These are phyloP conservation scores for Gryon sp. DNA, from an alignment of 1,140 invertebrate species.

Conservation along the genomic window DNA sequence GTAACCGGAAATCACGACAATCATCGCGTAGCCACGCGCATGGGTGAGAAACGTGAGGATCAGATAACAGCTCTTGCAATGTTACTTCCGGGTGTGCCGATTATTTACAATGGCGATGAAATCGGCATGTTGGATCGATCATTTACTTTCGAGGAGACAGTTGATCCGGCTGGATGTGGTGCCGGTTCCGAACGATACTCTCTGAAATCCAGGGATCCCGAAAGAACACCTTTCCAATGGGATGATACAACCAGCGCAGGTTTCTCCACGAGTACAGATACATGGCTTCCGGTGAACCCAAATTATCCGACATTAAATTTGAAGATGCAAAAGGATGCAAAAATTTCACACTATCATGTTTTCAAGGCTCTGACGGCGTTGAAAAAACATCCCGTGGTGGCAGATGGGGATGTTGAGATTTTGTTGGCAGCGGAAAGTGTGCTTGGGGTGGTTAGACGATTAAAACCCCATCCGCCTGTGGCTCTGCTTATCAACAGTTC, in stretches of 20 bases:
- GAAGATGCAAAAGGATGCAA: slow-evolving; percentile 68
- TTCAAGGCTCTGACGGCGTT: slow-evolving; percentile 78
- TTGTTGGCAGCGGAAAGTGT: slow-evolving; percentile 74
- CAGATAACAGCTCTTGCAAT: slow-evolving; percentile 82
- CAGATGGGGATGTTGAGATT: slow-evolving; percentile 64
- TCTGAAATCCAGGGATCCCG: slow-evolving; percentile 79
- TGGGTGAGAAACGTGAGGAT: slow-evolving; percentile 83
- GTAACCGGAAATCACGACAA: slow-evolving; percentile 86
- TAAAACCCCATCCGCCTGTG: slow-evolving; percentile 27
- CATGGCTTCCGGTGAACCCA: slow-evolving; percentile 82
- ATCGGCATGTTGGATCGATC: slow-evolving; percentile 84
- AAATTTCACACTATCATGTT: slow-evolving; percentile 79
- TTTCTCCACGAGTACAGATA: slow-evolving; percentile 76
- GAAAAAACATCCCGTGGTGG: slow-evolving; percentile 73
- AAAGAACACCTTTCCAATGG: slow-evolving; percentile 84
- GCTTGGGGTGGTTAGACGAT: slow-evolving; percentile 67
- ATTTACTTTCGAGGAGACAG: slow-evolving; percentile 78
- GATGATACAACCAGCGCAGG: slow-evolving; percentile 79
- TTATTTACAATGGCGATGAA: slow-evolving; percentile 90
- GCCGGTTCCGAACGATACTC: slow-evolving; percentile 75
- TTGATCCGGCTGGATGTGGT: slow-evolving; percentile 78
- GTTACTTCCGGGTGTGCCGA: slow-evolving; percentile 84
- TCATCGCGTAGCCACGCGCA: slow-evolving; percentile 82
- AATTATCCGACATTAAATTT: slow-evolving; percentile 82
- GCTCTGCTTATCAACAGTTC: slow-evolving; percentile 64